Base-by-base conservation (phyloP, 2,888 invertebrate genomes). In the Chaitophorus viminalis region DNA sequence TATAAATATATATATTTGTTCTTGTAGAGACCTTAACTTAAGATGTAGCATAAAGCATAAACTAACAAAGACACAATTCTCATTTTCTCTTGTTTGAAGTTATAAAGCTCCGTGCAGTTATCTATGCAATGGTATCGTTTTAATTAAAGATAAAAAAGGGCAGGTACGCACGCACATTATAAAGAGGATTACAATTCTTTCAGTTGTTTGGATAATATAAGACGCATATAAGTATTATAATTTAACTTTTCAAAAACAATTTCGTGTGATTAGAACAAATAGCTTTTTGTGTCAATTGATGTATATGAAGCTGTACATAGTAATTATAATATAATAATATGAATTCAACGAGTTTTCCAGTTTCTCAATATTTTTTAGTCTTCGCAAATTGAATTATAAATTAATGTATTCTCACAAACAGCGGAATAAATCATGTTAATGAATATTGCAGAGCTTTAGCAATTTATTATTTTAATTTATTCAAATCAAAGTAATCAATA, bases 381-480 rank as follows among this genome's bases (percentile, higher is more conserved):
- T 31, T 33, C n/a, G 33, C 9, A n/a, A 82, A 72, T 82, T 82
- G 33, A 82, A 82, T 82, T 52, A 52, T n/a, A n/a, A 82, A 52
- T 52, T 52, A 72, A 82, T 52, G 29, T 52, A 82, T 82, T 82
- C 72, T n/a, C 18, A 11, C 17, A 79, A 72, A 74, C 74, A 29
- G 74, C 25, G 54, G 54, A 82, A 72, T 82, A 82, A 82, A 82
- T 72, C 54, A 54, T 82, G 72, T 82, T 82, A 74, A 82, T 82
- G 72, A 82, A 82, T 54, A 31, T 74, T 36, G 74, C 36, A 54
- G 82, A 74, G 82, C 82, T 82, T 70, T 82, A 52, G 70, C 33
- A 74, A 82, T 82, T 74, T 82, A 82, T 82, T 82, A 82, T 82
- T 82, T 74, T 82, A 82, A 82, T 74, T 82, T 82, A 82, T 82